Percentiles rank a stretch among this genome's conserved stretches.
Conservation (phyloP, 2,888 invertebrate genomes). For the Miltochrista miniata region DNA sequence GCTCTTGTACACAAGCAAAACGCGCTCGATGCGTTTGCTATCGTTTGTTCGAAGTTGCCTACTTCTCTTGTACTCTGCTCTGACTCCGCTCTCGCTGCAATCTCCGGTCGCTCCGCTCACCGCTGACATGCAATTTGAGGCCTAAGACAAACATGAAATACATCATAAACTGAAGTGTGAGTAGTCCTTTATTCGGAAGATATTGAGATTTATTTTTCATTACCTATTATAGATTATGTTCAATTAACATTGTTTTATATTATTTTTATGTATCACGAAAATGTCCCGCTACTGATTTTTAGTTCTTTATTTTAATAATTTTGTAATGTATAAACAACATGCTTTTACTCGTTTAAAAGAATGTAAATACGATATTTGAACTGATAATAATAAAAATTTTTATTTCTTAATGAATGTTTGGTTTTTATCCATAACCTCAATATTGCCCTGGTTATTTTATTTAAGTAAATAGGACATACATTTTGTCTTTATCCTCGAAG, state of each 20-base stretch:
- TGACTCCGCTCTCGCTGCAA: too few relatives aligned
- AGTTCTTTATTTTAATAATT: constrained; percentile 54
- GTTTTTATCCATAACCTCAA: constrained; percentile 36
- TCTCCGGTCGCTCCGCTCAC: too few relatives aligned
- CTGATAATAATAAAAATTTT: constrained; percentile 84
- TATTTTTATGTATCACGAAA: constrained; percentile 61
- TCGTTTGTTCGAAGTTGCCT: too few relatives aligned
- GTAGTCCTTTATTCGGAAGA: constrained; percentile 39
- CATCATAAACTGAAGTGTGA: too few relatives aligned
- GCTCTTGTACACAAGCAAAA: too few relatives aligned
- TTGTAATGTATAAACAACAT: constrained; percentile 76
- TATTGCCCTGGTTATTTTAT: too few relatives aligned
- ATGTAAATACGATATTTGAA: constrained; percentile 85
- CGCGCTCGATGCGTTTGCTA: too few relatives aligned
- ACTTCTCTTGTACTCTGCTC: too few relatives aligned
- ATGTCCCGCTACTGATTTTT: constrained; percentile 58
- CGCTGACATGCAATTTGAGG: too few relatives aligned
- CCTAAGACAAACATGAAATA: too few relatives aligned
- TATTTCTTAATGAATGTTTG: constrained; percentile 76
- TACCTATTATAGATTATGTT: constrained; percentile 52
- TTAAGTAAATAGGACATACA: too few relatives aligned
- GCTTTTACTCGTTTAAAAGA: constrained; percentile 82
- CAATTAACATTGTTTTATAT: constrained; percentile 54
- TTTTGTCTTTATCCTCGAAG: too few relatives aligned
- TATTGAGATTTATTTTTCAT: constrained; percentile 66